Evolutionary conservation across 1,140 invertebrate genomes (phyloP), one percentile per base, ranked within the genome.

Genomic region (Drosophila lini): DNA sequence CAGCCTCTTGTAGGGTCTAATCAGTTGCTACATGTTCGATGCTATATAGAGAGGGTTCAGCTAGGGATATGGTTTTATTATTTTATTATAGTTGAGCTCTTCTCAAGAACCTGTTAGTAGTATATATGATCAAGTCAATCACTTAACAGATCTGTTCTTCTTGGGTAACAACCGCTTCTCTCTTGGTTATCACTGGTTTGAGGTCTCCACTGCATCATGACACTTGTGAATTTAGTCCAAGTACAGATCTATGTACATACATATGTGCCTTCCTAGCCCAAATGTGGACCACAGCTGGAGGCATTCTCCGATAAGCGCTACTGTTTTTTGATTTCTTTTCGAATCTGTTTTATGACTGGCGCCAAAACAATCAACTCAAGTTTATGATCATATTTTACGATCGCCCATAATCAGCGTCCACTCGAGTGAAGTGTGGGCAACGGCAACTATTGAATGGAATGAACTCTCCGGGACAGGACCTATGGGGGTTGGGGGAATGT

Each of bases 291-390:
- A 63, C 58, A 57, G 61, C 32, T 63, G 47, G 53, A 40, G 41
- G 42, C 42, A 22, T 32, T 62, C 25, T 52, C 19, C 75, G 74
- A 75, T 78, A 83, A 82, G 67, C 50, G 77, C 65, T 47, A 61
- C 36, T 64, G 61, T 64, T 80, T 69, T 68, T 81, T 48, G 64
- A 76, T 53, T 67, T 64, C 25, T 44, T 74, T 75, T 48, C 32
- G 19, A 75, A 75, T 75, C 50, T 74, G 44, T 81, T 77, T 89
- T 86, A 90, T 77, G 76, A 71, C 67, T 90, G 86, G 86, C 88
- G 86, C 86, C 86, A 91, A 82, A 71, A 62, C 68, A 58, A 80
- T 77, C 74, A 83, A 71, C 47, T 55, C 59, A 32, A 67, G 60
- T 81, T 89, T 74, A 89, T 63, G 81, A 81, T 74, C 63, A 45